Evolutionary conservation across 2,888 invertebrate species (phyloP).

Genomic region (Ophion ventricosus): DNA sequence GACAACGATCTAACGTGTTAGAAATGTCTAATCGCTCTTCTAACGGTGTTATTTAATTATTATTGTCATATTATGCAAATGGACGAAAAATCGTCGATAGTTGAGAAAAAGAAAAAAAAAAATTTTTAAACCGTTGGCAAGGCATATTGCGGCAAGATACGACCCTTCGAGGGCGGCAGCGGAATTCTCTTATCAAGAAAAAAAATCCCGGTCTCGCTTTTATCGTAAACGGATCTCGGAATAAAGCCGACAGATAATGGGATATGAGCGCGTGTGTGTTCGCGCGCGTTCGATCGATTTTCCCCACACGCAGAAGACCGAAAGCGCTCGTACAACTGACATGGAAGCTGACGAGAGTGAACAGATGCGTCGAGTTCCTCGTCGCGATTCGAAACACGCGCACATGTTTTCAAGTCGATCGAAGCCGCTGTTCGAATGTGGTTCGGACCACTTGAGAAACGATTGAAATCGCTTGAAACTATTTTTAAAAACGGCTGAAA

Average conservation of each 20-base stretch:
- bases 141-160: too few relatives aligned
- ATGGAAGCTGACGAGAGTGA: slow-evolving; percentile 47
- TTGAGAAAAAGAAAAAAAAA: too few relatives aligned
- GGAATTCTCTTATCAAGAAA: not conserved
- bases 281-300: slow-evolving; percentile 59
- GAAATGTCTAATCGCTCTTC: too few relatives aligned
- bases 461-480: not conserved
- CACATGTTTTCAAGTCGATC: not conserved
- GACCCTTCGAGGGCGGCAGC: not conserved
- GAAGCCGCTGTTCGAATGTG: not conserved
- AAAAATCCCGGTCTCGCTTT: not conserved
- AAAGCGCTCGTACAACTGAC: slow-evolving; percentile 33
- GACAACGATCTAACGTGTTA: too few relatives aligned
- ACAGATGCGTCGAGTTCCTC: slow-evolving; percentile 47
- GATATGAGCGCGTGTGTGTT: slow-evolving; percentile 35
- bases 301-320: slow-evolving; percentile 11
- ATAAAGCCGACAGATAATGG: slow-evolving; percentile 50
- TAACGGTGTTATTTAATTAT: too few relatives aligned
- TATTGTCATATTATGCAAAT: too few relatives aligned
- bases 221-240: slow-evolving; percentile 31
- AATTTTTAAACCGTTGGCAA: not conserved
- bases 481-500: not conserved
- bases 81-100: too few relatives aligned
- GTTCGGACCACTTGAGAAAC: not conserved
- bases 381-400: slow-evolving; percentile 19